Evolutionary conservation across 2,888 invertebrate genomes (phyloP), one percentile per base, ranked within the genome.

Genomic region (Synergus umbraculus): DNA sequence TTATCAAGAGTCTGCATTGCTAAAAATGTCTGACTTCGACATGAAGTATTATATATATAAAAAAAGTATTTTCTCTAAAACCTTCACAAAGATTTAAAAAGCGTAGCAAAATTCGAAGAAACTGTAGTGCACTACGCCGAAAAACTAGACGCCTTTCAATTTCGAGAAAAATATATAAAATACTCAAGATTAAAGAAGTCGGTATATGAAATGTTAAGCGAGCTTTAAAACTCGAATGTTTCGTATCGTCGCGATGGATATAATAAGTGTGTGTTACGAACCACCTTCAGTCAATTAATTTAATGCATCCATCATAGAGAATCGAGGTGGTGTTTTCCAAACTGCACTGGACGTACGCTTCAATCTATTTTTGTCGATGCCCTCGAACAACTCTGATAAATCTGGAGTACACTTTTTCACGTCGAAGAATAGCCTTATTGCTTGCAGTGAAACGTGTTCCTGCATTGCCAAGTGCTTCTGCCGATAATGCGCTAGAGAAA

Each of bases 331-430:
- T 12, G 95, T 95, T 84, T 95, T 94, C 96, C 96, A 96, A 78
- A 95, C 93, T 64, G 95, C 96, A 87, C 96, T 96, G 0, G 96
- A 96, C 60, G 96, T 96, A 64, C 96, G 93, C 90, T 95, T 95
- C 86, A 96, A 92, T 63, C 94, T 93, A 69, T 93, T 93, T 76
- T 94, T 94, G 91, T 95, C 95, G 83, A 96, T 95, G 82, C 92
- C 92, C 58, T 95, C 94, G 93, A 96, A 96, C 73, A 96, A 94
- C 82, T 94, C 94, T 79, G 93, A 92, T 81, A 96, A 93, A 93
- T 96, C 95, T 0, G 95, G 95, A 3, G 94, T 94, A 90, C 90
- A 91, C 78, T 87, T 89, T 64, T 83, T 87, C 0, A 89, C 84
- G 73, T 89, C 89, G 92, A 95, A 96, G 89, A 95, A 93, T 43